These are phyloP conservation scores for Byasa hedistus DNA, from an alignment of 2,888 invertebrate genomes.

Conservation along the genomic window DNA sequence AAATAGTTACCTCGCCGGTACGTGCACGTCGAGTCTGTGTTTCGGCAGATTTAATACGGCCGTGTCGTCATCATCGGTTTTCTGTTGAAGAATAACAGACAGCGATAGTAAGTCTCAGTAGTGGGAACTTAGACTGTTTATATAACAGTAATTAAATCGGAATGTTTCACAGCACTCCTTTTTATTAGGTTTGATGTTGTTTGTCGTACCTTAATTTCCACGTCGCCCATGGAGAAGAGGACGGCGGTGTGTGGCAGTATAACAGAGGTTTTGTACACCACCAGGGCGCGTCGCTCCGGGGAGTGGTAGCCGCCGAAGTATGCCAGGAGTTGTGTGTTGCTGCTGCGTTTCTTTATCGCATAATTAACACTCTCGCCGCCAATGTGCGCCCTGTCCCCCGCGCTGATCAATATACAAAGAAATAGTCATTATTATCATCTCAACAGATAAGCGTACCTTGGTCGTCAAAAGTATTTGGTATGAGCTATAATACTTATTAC, in stretches of 20 bases:
- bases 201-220: slow-evolving; percentile 38
- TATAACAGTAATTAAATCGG: too few species aligned
- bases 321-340: slow-evolving; percentile 66
- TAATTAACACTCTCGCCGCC: slow-evolving; percentile 83
- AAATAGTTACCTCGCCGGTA: slow-evolving; percentile 51
- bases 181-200: too few species aligned
- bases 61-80: slow-evolving; percentile 35
- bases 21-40: slow-evolving; percentile 52
- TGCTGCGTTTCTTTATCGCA: slow-evolving; percentile 56
- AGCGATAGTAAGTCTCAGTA: not conserved
- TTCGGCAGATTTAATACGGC: slow-evolving; percentile 49
- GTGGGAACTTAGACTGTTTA: too few species aligned
- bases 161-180: too few species aligned
- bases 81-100: slow-evolving; percentile 43
- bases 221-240: slow-evolving; percentile 68
- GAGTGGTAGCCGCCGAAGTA: slow-evolving; percentile 81
- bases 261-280: slow-evolving; percentile 79
- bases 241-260: slow-evolving; percentile 81
- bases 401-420: not conserved
- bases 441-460: too few species aligned
- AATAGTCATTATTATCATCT: too few species aligned
- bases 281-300: slow-evolving; percentile 71
- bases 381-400: slow-evolving; percentile 77
- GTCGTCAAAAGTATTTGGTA: too few species aligned
- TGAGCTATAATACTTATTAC: too few species aligned